Evolutionary conservation across 2,888 invertebrate genomes (phyloP).

Genomic region (Xestobium rufovillosum): DNA sequence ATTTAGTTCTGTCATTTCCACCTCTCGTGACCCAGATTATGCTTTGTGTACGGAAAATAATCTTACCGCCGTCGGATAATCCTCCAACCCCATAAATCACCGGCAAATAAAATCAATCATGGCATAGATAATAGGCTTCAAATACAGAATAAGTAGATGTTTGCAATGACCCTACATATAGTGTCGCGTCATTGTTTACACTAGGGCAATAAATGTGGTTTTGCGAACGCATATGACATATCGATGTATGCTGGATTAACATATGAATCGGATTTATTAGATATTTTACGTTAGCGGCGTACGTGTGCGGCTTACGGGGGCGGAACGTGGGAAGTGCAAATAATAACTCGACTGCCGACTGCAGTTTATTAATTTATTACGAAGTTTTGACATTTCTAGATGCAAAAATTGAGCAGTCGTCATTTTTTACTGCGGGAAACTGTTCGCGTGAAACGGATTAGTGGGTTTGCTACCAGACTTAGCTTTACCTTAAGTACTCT

Average conservation of each 20-base stretch:
- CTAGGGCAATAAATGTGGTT: constrained; percentile 42
- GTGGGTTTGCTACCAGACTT: no score
- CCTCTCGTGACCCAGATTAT: no score
- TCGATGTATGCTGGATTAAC: constrained; percentile 40
- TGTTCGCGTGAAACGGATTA: no score
- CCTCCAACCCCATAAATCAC: constrained; percentile 31
- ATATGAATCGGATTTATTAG: constrained; percentile 44
- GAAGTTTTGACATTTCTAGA: no score
- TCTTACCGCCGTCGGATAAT: no score
- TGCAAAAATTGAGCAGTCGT: no score
- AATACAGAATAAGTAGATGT: constrained; percentile 36
- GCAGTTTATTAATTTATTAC: no score
- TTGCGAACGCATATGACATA: constrained; percentile 37
- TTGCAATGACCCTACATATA: constrained; percentile 30
- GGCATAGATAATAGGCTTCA: constrained; percentile 34
- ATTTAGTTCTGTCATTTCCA: no score
- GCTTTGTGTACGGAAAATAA: constrained; percentile 22
- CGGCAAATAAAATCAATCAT: constrained; percentile 35
- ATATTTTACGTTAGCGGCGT: constrained; percentile 42
- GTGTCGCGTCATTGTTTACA: constrained; percentile 37
- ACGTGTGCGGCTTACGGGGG: constrained; percentile 34
- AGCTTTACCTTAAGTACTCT: no score
- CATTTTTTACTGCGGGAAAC: no score
- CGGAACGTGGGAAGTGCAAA: constrained; percentile 44
- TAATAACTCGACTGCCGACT: no score